Evolutionary conservation across 2,888 invertebrate genomes (phyloP).

Genomic region (Lycaena phlaeas): DNA sequence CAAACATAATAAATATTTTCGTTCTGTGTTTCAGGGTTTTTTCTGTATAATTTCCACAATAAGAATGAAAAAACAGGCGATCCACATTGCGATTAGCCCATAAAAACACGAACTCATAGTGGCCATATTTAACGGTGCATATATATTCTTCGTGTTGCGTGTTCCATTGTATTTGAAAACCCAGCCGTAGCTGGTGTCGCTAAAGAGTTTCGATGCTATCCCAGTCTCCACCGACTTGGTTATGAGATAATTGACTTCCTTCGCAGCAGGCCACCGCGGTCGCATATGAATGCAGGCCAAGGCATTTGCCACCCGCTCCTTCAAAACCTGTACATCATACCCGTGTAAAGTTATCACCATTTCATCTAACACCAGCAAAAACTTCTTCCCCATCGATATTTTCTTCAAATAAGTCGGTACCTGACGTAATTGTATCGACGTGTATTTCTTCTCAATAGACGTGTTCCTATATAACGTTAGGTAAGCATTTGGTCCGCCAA

Average conservation of each 20-base stretch:
- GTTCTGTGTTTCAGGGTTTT: not conserved
- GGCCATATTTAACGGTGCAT: constrained; percentile 25
- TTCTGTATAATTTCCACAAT: constrained; percentile 27
- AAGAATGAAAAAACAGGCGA: constrained; percentile 28
- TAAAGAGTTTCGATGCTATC: constrained; percentile 15
- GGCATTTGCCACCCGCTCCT: constrained; percentile 24
- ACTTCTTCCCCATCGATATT: constrained; percentile 32
- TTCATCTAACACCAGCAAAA: constrained; percentile 29
- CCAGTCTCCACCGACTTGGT: constrained; percentile 30
- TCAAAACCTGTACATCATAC: constrained; percentile 29
- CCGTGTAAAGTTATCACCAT: constrained; percentile 20
- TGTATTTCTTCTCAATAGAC: constrained; percentile 23
- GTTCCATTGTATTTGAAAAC: constrained; percentile 4
- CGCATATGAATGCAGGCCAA: constrained; percentile 34
- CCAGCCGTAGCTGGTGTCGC: not conserved
- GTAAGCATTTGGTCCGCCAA: constrained; percentile 30
- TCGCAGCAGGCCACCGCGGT: constrained; percentile 38
- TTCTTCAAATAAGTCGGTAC: constrained; percentile 21
- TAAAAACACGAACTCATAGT: constrained; percentile 35
- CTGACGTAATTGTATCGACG: constrained; percentile 21
- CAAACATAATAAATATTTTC: too few species aligned
- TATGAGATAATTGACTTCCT: constrained; percentile 25
- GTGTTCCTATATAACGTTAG: constrained; percentile 28
- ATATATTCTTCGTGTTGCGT: constrained; percentile 7
- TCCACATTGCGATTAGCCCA: constrained; percentile 27